These are phyloP conservation scores for Phymanthus crucifer DNA, from an alignment of 92 coral and sea anemone species.

Conservation along the genomic window DNA sequence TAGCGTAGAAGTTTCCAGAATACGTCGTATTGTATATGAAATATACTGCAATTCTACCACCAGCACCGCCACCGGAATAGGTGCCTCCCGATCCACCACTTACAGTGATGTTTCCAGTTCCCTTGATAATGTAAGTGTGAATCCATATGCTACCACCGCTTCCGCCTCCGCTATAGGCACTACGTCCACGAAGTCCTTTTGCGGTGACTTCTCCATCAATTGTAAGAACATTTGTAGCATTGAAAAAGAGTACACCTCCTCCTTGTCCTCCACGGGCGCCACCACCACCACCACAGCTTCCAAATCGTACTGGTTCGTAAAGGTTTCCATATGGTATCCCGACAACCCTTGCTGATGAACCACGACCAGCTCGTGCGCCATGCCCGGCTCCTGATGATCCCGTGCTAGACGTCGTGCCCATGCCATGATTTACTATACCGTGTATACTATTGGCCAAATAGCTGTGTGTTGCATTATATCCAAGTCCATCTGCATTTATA, in stretches of 20 bases:
- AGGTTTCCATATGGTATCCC: constrained; percentile 66
- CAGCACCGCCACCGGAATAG: constrained; percentile 66
- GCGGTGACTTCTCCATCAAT: constrained; percentile 68
- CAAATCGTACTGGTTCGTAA: constrained; percentile 65
- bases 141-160: constrained; percentile 74
- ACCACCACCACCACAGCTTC: constrained; percentile 83
- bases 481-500: constrained; percentile 49
- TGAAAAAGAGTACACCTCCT: constrained; percentile 64
- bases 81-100: constrained; percentile 67
- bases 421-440: constrained; percentile 61
- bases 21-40: constrained; percentile 58
- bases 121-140: constrained; percentile 58
- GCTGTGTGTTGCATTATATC: constrained; percentile 58
- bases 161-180: constrained; percentile 63
- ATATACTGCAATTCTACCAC: constrained; percentile 67
- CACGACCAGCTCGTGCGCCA: constrained; percentile 74
- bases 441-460: constrained; percentile 27
- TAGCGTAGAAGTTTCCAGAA: constrained; percentile 49
- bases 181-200: constrained; percentile 44
- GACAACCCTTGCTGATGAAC: constrained; percentile 27
- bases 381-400: constrained; percentile 78
- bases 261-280: constrained; percentile 59
- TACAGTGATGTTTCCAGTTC: constrained; percentile 61
- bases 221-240: constrained; percentile 43
- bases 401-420: constrained; percentile 34